Conservation (phyloP, 2,113 vertebrate genomes). For the Trachemys scripta region DNA sequence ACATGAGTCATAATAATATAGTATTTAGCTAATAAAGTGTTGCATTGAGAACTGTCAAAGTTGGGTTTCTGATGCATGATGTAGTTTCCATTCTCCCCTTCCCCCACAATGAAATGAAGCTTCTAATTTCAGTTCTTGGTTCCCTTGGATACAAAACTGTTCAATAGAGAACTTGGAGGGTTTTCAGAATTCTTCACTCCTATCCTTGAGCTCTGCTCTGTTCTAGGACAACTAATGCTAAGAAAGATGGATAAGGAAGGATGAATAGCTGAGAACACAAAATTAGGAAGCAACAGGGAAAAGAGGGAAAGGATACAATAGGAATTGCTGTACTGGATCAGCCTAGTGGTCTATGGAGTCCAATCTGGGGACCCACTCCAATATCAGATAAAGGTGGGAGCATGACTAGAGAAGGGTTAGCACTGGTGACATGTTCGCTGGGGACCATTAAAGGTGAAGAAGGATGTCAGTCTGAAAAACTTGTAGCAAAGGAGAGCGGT, state of each 20-base stretch:
- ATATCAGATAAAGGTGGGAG: not conserved
- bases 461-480: not conserved
- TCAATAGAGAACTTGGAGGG: constrained; percentile 24
- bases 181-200: constrained; percentile 41
- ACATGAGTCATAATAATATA: not conserved
- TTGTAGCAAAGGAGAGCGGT: not conserved
- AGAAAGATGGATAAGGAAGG: not conserved
- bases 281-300: not conserved
- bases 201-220: not conserved
- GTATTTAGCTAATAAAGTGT: not conserved
- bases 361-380: not conserved
- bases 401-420: not conserved
- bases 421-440: not conserved
- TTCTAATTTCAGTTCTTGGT: not conserved
- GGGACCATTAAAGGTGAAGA: not conserved
- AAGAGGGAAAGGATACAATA: not conserved
- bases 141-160: constrained; percentile 17
- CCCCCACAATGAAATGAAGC: not conserved
- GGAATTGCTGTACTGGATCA: not conserved
- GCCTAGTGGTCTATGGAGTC: not conserved
- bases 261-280: not conserved
- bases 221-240: not conserved
- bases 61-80: not conserved
- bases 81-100: constrained; percentile 19
- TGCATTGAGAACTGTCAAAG: constrained; percentile 20